Percentiles rank a stretch among this genome's conserved stretches.
phyloP scores from a whole-genome alignment of 2,888 invertebrate genomes.

The Laspeyria flexula region DNA sequence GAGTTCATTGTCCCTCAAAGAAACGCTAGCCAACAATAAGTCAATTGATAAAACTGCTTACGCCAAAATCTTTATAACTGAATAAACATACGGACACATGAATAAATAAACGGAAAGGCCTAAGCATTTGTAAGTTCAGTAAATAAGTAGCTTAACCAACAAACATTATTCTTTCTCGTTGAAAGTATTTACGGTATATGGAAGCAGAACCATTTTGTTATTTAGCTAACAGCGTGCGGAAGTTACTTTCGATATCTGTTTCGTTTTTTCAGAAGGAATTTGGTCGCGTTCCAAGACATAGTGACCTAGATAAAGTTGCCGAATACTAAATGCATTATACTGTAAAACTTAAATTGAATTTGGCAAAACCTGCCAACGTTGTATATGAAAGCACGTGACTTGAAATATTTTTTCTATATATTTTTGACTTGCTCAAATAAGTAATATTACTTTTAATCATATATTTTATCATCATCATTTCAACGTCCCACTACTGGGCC shows the following conservation, averaged over 20 bases:
- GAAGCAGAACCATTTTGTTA: conserved; percentile 32
- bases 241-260: conserved; percentile 13
- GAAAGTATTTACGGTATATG: conserved; percentile 46
- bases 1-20: neutral
- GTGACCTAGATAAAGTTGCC: conserved; percentile 3
- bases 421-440: too few species aligned
- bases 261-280: conserved; percentile 13
- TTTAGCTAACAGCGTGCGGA: conserved; percentile 25
- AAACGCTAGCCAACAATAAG: neutral
- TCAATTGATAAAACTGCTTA: neutral
- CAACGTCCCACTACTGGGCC: too few species aligned
- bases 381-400: too few species aligned
- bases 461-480: too few species aligned
- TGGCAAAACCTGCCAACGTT: too few species aligned
- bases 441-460: too few species aligned
- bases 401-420: too few species aligned
- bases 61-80: neutral
- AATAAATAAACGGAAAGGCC: conserved; percentile 23
- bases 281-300: conserved; percentile 15
- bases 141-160: conserved; percentile 44
- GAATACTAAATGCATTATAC: neutral
- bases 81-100: conserved; percentile 2
- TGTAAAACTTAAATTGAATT: too few species aligned
- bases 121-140: conserved; percentile 28
- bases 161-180: conserved; percentile 49